Evolutionary conservation across 2,113 vertebrate genomes (phyloP).

Genomic region (Xyliphius kryptos): DNA sequence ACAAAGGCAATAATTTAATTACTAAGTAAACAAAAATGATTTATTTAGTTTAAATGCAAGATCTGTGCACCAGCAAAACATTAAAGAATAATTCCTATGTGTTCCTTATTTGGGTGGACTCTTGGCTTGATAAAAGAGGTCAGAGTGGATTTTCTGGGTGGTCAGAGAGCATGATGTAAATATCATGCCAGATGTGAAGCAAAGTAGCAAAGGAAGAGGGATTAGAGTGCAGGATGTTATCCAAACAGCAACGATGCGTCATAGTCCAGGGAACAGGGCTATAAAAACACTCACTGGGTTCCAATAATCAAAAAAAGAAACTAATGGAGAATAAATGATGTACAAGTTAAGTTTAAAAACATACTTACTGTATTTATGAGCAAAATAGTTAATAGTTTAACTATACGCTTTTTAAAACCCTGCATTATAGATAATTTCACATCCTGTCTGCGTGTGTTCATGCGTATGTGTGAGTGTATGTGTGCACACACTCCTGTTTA

Average conservation of each 20-base stretch:
- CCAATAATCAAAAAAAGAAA: not conserved
- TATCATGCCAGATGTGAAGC: slow-evolving; percentile 40
- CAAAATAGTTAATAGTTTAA: no score
- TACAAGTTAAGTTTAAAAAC: no score
- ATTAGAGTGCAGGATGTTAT: slow-evolving; percentile 39
- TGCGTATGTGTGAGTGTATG: no score
- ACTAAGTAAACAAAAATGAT: not conserved
- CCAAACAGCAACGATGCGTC: slow-evolving; percentile 21
- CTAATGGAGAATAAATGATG: not conserved
- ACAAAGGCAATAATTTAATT: not conserved
- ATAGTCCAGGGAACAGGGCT: slow-evolving; percentile 23
- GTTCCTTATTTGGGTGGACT: not conserved
- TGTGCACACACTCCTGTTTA: no score
- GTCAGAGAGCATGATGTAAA: slow-evolving; percentile 11
- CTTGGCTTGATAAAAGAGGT: slow-evolving; percentile 20
- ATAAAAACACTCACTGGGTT: slow-evolving; percentile 12
- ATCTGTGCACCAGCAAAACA: not conserved
- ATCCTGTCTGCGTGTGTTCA: no score
- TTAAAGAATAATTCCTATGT: no score
- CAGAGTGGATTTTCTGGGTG: slow-evolving; percentile 38
- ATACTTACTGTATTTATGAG: no score
- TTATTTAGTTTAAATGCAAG: not conserved
- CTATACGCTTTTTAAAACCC: no score
- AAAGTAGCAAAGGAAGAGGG: slow-evolving; percentile 13
- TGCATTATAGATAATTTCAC: no score